A percentile compares a stretch with the other conserved stretches of the same genome.
Evolutionary conservation across 2,797 vertebrate genomes (phyloP).

Genomic region (Sciurus carolinensis): DNA sequence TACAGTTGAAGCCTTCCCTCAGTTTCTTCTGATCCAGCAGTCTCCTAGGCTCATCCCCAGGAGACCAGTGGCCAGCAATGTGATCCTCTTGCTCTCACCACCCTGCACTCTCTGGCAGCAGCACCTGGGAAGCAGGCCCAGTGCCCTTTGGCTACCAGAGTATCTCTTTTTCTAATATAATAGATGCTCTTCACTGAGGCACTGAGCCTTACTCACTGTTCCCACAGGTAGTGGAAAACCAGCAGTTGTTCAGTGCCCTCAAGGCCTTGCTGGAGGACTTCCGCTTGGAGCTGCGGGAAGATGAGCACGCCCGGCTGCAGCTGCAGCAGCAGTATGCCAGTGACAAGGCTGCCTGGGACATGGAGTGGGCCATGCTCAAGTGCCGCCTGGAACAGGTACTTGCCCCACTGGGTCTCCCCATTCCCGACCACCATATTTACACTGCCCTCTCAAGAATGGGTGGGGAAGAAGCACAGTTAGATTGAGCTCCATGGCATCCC

Average conservation of each 20-base stretch:
- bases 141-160: background rate
- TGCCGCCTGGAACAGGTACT: slow-evolving; percentile 94
- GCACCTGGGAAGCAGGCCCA: background rate
- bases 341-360: slow-evolving; percentile 96
- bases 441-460: background rate
- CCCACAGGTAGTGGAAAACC: slow-evolving; percentile 93
- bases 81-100: background rate
- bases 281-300: slow-evolving; percentile 93
- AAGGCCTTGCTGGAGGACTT: slow-evolving; percentile 96
- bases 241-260: slow-evolving; percentile 93
- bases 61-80: fast-evolving
- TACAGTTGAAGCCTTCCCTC: background rate
- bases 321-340: slow-evolving; percentile 95
- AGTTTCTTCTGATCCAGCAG: background rate
- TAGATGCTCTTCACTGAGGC: background rate
- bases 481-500: background rate
- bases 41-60: background rate
- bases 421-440: too few species aligned
- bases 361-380: slow-evolving; percentile 95
- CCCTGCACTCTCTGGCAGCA: background rate
- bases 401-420: fast-evolving
- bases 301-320: slow-evolving; percentile 92
- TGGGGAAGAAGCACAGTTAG: background rate
- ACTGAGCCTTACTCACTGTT: background rate
- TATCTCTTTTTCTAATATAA: background rate